Percentiles rank a stretch among this genome's conserved stretches.
These are phyloP conservation scores for Gymnoscopelus microlampas DNA, from an alignment of 2,797 vertebrate genomes.

Conservation along the genomic window DNA sequence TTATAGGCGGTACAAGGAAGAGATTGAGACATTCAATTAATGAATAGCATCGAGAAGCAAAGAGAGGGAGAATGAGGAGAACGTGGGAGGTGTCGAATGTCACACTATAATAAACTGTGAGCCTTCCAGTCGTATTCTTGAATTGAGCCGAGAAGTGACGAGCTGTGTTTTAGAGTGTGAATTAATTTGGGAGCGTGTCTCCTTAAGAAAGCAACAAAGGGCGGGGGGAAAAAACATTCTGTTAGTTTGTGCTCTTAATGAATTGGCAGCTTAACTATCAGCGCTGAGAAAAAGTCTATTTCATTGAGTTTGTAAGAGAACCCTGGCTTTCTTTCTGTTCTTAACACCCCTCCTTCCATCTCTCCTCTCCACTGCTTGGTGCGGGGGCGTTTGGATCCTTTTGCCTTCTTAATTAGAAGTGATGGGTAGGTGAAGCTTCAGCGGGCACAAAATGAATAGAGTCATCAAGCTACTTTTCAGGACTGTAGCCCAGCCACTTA, in stretches of 20 bases:
- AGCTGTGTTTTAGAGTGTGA: slow-evolving; percentile 5
- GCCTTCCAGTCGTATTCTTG: background rate
- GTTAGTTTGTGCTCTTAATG: background rate
- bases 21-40: background rate
- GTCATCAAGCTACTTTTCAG: slow-evolving; percentile 80
- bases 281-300: slow-evolving; percentile 11
- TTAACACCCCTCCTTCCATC: slow-evolving; percentile 38
- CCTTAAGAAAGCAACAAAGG: background rate
- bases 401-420: slow-evolving; percentile 76
- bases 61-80: background rate
- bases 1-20: background rate
- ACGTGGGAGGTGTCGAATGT: background rate
- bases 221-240: background rate
- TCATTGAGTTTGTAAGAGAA: slow-evolving; percentile 39
- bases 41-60: background rate
- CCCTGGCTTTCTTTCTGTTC: slow-evolving; percentile 4
- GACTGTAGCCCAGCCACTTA: slow-evolving; percentile 73
- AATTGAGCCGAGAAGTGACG: background rate
- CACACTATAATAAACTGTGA: too few species aligned
- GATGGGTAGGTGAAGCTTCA: slow-evolving; percentile 78
- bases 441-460: slow-evolving; percentile 79
- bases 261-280: slow-evolving; percentile 20
- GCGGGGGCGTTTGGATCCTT: slow-evolving; percentile 59
- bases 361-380: slow-evolving; percentile 28
- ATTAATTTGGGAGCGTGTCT: slow-evolving; percentile 25